Evolutionary conservation across 2,113 vertebrate species (phyloP).

Genomic region (Brachypodius melanocephalos): DNA sequence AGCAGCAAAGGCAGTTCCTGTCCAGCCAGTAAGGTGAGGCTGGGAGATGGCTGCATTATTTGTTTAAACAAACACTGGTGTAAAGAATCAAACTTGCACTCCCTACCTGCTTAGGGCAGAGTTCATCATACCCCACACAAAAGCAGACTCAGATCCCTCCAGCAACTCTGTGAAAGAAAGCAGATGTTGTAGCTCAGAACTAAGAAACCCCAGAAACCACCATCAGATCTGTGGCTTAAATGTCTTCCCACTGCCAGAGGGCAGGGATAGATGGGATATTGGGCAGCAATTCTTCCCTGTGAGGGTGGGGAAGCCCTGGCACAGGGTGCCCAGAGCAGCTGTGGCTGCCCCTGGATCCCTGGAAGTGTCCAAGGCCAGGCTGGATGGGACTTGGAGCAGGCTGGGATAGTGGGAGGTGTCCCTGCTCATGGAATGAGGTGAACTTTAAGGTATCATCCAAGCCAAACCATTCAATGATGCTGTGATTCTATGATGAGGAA

Average conservation of each 20-base stretch:
- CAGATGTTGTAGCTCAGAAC: background rate
- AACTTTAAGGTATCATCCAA: background rate
- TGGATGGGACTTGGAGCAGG: fast-evolving
- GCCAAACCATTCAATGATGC: background rate
- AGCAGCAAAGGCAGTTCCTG: background rate
- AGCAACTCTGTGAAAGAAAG: background rate
- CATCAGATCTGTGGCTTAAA: background rate
- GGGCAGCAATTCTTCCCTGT: background rate
- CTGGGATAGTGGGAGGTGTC: background rate
- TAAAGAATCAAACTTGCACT: background rate
- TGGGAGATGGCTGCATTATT: background rate
- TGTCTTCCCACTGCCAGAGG: background rate
- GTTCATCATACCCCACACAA: background rate
- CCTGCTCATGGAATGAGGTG: background rate
- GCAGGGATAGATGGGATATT: background rate
- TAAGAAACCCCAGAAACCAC: background rate
- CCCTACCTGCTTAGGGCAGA: background rate
- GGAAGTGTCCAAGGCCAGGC: fast-evolving
- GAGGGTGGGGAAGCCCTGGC: fast-evolving
- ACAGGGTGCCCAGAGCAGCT: background rate
- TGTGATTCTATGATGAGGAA: background rate
- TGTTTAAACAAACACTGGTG: background rate
- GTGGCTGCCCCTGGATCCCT: background rate
- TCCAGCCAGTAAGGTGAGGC: fast-evolving
- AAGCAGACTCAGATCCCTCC: background rate